Conservation (phyloP, 2,888 invertebrate genomes). For the Pachycephus smyrnensis region DNA sequence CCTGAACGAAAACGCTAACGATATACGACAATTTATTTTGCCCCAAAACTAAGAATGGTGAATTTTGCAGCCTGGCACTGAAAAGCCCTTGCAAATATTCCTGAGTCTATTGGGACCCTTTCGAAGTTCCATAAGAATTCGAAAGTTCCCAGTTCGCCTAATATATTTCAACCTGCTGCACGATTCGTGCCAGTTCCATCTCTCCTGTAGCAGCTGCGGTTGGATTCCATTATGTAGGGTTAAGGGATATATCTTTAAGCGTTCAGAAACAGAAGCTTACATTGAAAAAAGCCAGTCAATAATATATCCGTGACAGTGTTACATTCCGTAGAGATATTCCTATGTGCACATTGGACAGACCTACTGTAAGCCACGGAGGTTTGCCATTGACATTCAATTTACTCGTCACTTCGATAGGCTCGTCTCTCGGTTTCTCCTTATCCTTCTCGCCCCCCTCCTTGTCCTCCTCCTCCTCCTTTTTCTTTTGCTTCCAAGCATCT, state of each 20-base stretch:
- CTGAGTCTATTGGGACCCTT: background rate
- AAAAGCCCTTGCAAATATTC: background rate
- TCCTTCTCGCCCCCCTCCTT: no score
- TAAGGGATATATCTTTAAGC: background rate
- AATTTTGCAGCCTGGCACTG: background rate
- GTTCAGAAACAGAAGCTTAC: background rate
- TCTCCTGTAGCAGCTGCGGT: background rate
- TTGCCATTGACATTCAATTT: slow-evolving; percentile 37
- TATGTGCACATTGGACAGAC: background rate
- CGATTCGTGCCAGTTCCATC: background rate
- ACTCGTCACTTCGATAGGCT: background rate
- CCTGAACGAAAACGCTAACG: background rate
- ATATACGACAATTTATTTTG: background rate
- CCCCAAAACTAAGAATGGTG: background rate
- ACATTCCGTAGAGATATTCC: slow-evolving; percentile 4
- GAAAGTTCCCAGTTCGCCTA: background rate
- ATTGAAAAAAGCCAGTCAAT: background rate
- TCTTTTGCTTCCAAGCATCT: background rate
- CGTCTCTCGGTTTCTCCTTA: background rate
- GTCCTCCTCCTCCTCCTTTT: background rate
- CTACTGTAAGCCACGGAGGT: slow-evolving; percentile 10
- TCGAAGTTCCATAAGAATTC: background rate
- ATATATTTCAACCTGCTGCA: background rate
- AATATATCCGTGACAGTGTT: slow-evolving; percentile 12
- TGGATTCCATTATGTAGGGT: background rate